Evolutionary conservation across 2,888 invertebrate genomes (phyloP).

Genomic region (Erynnis tages): DNA sequence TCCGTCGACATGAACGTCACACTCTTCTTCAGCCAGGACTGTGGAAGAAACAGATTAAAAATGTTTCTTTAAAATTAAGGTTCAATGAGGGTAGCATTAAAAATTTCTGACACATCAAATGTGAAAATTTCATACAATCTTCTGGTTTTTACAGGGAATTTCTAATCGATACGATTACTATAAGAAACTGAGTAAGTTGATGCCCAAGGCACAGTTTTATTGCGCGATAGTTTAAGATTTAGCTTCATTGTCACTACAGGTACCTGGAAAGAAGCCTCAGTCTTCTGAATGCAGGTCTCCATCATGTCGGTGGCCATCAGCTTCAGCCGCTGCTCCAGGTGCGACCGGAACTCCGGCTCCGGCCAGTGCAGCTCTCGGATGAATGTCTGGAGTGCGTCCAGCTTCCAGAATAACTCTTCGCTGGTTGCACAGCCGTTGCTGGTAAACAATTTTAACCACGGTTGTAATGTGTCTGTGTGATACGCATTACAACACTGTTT

Average conservation of each 20-base stretch:
- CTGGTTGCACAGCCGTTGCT: conserved; percentile 99
- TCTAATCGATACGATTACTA: no score
- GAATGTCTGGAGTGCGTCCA: conserved; percentile 98
- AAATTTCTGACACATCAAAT: no score
- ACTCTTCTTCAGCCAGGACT: conserved; percentile 95
- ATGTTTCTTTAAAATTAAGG: neutral
- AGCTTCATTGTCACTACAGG: no score
- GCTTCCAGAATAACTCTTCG: conserved; percentile 99
- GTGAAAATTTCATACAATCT: no score
- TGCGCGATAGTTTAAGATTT: no score
- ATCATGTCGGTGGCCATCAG: conserved; percentile 99
- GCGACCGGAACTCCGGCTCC: conserved; percentile 97
- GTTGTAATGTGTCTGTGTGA: no score
- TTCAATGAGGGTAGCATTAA: no score
- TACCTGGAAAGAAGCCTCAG: conserved; percentile 90
- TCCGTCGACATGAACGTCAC: conserved; percentile 97
- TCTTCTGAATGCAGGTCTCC: conserved; percentile 97
- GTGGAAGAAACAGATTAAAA: conserved; percentile 57
- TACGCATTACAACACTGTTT: no score
- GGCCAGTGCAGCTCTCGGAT: conserved; percentile 99
- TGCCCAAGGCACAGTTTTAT: no score
- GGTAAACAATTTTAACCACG: no score
- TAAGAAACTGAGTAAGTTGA: no score
- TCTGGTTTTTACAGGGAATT: no score
- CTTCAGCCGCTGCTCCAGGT: conserved; percentile 97